Evolutionary conservation across 2,797 vertebrate species (phyloP).

Genomic region (Tapera naevia): DNA sequence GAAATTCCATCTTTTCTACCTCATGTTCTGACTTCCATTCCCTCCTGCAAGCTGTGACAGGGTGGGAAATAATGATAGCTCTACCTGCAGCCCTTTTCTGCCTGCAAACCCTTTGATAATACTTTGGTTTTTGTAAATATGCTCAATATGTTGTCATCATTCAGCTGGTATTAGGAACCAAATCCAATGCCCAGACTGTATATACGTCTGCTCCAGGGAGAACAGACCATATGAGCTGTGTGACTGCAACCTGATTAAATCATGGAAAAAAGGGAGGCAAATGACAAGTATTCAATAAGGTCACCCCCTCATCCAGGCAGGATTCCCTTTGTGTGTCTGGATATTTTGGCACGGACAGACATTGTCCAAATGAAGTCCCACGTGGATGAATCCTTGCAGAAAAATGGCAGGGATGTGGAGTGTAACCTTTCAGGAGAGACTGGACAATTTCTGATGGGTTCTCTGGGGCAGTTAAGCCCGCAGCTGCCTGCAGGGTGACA

Average conservation of each 20-base stretch:
- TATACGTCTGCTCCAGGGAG: not conserved
- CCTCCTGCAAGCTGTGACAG: not conserved
- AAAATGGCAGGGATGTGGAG: not conserved
- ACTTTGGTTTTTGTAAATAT: not conserved
- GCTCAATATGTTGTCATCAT: not conserved
- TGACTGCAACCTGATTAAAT: not conserved
- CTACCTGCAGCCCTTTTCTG: not conserved
- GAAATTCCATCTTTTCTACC: not conserved
- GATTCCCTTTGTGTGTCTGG: not conserved
- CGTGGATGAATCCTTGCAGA: not conserved
- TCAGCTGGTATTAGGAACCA: not conserved
- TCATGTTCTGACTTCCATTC: not conserved
- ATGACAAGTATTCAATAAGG: not conserved
- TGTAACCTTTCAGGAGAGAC: not conserved
- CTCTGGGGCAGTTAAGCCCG: not conserved
- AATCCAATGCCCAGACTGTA: not conserved
- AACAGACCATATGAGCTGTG: not conserved
- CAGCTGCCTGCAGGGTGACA: not conserved
- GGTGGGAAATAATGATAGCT: not conserved
- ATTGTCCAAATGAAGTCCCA: not conserved
- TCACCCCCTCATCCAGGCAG: not conserved
- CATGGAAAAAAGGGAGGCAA: not conserved
- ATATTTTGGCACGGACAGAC: not conserved
- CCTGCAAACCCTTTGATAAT: not conserved
- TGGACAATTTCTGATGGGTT: not conserved